These are phyloP conservation scores for Aphaenogaster rudis DNA, from an alignment of 1,140 invertebrate genomes.

Conservation along the genomic window DNA sequence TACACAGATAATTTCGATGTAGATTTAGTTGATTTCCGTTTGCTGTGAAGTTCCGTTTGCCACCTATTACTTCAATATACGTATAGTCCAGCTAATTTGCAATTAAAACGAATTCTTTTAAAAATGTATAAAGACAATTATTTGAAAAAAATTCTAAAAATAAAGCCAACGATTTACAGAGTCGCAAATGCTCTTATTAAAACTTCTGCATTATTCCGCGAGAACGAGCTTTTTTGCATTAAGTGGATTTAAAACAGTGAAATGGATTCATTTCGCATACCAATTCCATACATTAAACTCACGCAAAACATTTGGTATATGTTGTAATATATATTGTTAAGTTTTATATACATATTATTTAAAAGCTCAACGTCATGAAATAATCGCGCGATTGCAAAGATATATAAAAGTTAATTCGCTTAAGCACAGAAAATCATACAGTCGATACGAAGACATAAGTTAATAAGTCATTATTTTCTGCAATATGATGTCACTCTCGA, in stretches of 20 bases:
- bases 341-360: not conserved
- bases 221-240: slow-evolving; percentile 5
- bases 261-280: not conserved
- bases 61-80: slow-evolving; percentile 15
- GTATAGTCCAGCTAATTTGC: not conserved
- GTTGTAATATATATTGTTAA: not conserved
- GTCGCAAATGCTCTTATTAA: slow-evolving; percentile 43
- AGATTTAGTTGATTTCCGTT: not conserved
- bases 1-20: not conserved
- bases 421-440: not conserved
- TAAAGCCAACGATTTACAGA: not conserved
- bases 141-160: not conserved
- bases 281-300: slow-evolving; percentile 3
- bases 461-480: not conserved
- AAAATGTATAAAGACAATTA: not conserved
- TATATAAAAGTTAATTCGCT: slow-evolving; percentile 26
- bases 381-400: not conserved
- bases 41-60: not conserved
- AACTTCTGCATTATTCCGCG: slow-evolving; percentile 17
- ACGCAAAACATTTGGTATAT: not conserved
- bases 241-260: slow-evolving; percentile 17
- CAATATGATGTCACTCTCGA: not conserved
- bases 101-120: not conserved
- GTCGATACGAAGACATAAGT: not conserved
- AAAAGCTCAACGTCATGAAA: not conserved